Evolutionary conservation across 1,140 invertebrate species (phyloP), one percentile per base, ranked within the genome.

Genomic region (Ceratina australensis): DNA sequence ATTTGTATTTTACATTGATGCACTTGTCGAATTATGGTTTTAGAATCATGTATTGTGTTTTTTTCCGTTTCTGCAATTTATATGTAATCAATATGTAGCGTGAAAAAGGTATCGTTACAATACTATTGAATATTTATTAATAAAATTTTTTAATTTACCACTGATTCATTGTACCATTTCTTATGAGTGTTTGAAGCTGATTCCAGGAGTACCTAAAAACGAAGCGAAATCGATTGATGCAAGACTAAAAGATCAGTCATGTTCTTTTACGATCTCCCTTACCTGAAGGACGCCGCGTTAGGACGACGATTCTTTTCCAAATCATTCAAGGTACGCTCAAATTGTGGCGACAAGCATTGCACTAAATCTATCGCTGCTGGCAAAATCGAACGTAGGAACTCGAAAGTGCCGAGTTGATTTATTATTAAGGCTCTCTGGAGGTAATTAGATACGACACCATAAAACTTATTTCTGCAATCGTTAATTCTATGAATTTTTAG

Each of bases 221-320:
- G 63, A 57, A 78, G 47, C 49, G 67, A 24, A 59, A 65, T 73
- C 26, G 4, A 50, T 64, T 2, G 54, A 71, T 63, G 28, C 2
- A 5, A 33, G 33, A 15, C 12, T 42, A n/a, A 13, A 12, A 50
- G 10, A 50, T 12, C 1, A 54, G 52, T 54, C 50, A 64, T 8
- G 69, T 4, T 28, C 60, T 33, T n/a, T 74, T 18, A 54, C 16
- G 8, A 65, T 72, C 28, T n/a, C 80, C 64, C 65, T 86, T 80
- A 91, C 91, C 89, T 90, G 20, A 92, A 76, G 1, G 89, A 84
- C 56, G 77, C 81, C n/a, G 82, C 81, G 79, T 87, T 90, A 22
- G 85, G 79, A 26, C 75, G 76, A 66, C 64, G 69, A 26, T 79
- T 81, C 66, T 72, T 87, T 64, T 92, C 90, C 15, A 83, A 77